phyloP scores from a whole-genome alignment of 2,888 invertebrate species.

The Leptogaster cylindrica region DNA sequence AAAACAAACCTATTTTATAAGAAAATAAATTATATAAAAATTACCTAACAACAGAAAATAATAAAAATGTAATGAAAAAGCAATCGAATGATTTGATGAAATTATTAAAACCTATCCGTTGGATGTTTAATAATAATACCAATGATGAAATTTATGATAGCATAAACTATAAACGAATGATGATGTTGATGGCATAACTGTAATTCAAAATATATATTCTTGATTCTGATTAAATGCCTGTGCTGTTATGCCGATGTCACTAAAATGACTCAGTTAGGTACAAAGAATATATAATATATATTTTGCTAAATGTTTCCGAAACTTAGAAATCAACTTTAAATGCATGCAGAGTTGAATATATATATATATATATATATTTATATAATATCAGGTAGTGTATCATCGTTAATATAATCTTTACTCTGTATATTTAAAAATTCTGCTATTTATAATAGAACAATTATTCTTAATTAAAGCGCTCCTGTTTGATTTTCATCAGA shows the following conservation, averaged over 20 bases:
- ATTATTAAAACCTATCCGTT: constrained; percentile 4
- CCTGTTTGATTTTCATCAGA: constrained; percentile 50
- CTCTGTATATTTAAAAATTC: constrained; percentile 32
- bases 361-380: not conserved
- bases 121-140: constrained; percentile 10
- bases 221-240: constrained; percentile 13
- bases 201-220: constrained; percentile 20
- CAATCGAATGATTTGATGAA: constrained; percentile 18
- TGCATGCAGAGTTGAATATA: constrained; percentile 29
- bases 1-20: not conserved
- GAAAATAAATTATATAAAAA: not conserved
- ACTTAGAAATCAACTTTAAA: constrained; percentile 38
- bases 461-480: constrained; percentile 50
- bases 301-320: constrained; percentile 33
- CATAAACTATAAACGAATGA: constrained; percentile 1
- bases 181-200: constrained; percentile 3
- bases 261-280: constrained; percentile 31
- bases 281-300: no score
- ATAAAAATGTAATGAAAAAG: constrained; percentile 29
- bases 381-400: constrained; percentile 21
- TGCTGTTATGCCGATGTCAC: constrained; percentile 17
- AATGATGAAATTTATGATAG: constrained; percentile 18
- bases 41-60: not conserved
- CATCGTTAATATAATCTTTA: constrained; percentile 27
- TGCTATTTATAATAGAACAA: constrained; percentile 40